A percentile compares a stretch with the other conserved stretches of the same genome.
Evolutionary conservation across 2,797 vertebrate genomes (phyloP).

Genomic region (Zonotrichia albicollis): DNA sequence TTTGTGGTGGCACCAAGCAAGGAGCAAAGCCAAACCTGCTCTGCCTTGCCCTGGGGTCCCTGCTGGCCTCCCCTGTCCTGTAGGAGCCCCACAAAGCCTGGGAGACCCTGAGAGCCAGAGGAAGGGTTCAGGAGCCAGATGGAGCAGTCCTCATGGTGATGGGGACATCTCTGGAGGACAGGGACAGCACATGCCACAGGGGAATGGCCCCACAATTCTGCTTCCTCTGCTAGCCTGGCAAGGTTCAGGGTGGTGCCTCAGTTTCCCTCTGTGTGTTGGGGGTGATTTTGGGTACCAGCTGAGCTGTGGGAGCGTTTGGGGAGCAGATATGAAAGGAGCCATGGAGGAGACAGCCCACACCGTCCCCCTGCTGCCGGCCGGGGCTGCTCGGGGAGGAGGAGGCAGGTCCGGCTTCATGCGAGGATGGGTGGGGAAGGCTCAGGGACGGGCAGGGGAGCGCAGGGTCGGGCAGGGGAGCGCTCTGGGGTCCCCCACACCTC

Average conservation of each 20-base stretch:
- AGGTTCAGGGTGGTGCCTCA: not conserved
- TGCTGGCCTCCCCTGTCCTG: not conserved
- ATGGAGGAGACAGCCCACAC: not conserved
- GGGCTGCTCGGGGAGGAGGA: not conserved
- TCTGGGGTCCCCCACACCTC: not conserved
- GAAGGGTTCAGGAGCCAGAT: accelerated
- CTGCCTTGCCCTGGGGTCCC: not conserved
- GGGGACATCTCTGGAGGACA: not conserved
- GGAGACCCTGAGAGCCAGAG: not conserved
- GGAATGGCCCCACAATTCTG: not conserved
- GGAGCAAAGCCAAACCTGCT: not conserved
- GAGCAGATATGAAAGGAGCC: not conserved
- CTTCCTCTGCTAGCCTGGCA: not conserved
- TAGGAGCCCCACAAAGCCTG: not conserved
- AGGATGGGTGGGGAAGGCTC: not conserved
- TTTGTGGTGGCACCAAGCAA: not conserved
- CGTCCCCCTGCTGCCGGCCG: not conserved
- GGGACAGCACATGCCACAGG: accelerated
- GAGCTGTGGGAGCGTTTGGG: not conserved
- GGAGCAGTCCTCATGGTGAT: accelerated
- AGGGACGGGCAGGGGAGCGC: not conserved
- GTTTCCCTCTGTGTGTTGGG: not conserved
- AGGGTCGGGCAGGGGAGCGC: not conserved
- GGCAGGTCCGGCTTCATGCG: not conserved
- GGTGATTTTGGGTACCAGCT: not conserved